phyloP scores from a whole-genome alignment of 2,888 invertebrate species.

The Byasa hedistus region DNA sequence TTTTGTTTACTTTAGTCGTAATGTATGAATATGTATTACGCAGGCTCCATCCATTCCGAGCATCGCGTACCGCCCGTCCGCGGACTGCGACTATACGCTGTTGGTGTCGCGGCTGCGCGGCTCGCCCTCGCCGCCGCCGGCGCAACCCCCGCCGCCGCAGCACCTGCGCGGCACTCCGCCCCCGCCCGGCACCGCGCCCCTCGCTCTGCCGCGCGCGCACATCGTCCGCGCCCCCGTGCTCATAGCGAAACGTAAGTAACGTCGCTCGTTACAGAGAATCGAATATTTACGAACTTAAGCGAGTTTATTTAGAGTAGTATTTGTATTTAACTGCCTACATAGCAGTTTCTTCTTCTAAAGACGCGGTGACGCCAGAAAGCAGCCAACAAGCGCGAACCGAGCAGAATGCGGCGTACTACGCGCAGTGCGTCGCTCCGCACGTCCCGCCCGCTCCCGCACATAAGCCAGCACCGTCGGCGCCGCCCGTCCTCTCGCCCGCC shows the following conservation, averaged over 20 bases:
- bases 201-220: conserved; percentile 44
- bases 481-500: conserved; percentile 36
- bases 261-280: too few relatives aligned
- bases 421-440: conserved; percentile 44
- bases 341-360: too few relatives aligned
- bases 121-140: conserved; percentile 53
- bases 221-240: conserved; percentile 52
- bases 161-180: conserved; percentile 57
- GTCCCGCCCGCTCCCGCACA: conserved; percentile 32
- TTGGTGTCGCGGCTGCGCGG: conserved; percentile 92
- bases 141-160: conserved; percentile 60
- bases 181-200: conserved; percentile 49
- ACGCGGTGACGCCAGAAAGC: too few relatives aligned
- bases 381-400: conserved; percentile 34
- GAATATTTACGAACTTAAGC: too few relatives aligned
- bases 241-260: neutral
- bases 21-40: too few relatives aligned
- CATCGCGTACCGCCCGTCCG: conserved; percentile 89
- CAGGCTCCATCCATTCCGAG: conserved; percentile 80
- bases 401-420: conserved; percentile 54
- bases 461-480: conserved; percentile 35
- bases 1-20: too few relatives aligned
- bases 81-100: conserved; percentile 93
- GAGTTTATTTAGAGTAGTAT: too few relatives aligned
- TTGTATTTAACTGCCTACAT: too few relatives aligned